phyloP scores from a whole-genome alignment of 2,113 vertebrate species.

The Cephalopterus ornatus region DNA sequence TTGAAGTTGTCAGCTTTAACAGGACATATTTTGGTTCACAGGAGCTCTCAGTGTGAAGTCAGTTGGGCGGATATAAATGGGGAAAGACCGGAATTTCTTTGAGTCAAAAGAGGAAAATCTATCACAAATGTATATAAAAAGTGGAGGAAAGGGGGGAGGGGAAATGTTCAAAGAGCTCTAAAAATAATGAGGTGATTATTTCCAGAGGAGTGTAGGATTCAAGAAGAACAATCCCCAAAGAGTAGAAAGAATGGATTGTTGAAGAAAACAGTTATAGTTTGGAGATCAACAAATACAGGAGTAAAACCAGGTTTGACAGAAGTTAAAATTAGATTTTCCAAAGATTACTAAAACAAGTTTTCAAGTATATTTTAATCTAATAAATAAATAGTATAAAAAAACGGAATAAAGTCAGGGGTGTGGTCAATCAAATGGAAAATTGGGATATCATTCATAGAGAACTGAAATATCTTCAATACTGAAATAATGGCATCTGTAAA shows the following conservation, averaged over 20 bases:
- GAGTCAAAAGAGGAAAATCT: not conserved
- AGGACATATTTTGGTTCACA: not conserved
- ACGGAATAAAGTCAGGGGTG: not conserved
- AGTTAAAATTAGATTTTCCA: not conserved
- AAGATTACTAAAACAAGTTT: not conserved
- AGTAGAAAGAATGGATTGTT: not conserved
- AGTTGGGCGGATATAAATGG: accelerated
- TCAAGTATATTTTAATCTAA: not conserved
- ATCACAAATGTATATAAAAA: not conserved
- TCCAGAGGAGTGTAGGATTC: not conserved
- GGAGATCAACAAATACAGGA: not conserved
- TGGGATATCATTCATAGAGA: not conserved
- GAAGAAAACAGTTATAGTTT: accelerated
- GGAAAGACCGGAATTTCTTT: not conserved
- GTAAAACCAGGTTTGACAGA: not conserved
- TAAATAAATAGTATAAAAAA: not conserved
- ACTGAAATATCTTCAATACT: not conserved
- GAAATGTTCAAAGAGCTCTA: not conserved
- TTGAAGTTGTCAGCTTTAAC: not conserved
- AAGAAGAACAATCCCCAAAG: not conserved
- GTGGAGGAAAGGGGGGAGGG: not conserved
- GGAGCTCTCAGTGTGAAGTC: not conserved
- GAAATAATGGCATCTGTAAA: not conserved
- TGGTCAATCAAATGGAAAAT: not conserved
- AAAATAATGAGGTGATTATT: not conserved